phyloP scores from a whole-genome alignment of 1,140 invertebrate genomes.

The Pygmarrhopalites habei region DNA sequence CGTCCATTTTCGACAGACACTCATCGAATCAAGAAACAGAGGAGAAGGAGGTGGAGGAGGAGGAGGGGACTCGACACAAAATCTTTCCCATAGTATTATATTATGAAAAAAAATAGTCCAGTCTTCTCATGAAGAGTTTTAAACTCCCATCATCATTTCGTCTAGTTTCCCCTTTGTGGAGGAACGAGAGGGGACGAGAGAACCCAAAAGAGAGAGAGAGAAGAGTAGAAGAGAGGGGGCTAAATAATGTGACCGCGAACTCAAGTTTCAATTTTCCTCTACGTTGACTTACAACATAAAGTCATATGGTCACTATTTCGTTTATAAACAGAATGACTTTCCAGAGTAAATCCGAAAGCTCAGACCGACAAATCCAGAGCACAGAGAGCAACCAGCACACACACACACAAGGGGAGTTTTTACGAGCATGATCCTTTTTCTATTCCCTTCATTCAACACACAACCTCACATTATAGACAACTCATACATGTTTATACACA shows the following conservation, averaged over 20 bases:
- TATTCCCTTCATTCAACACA: no score
- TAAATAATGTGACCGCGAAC: conserved; percentile 33
- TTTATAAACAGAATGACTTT: conserved; percentile 14
- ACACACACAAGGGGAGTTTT: conserved; percentile 22
- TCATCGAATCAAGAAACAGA: neutral
- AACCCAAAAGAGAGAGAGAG: no score
- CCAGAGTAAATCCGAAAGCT: neutral
- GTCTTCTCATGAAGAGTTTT: conserved; percentile 10
- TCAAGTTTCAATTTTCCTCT: conserved; percentile 37
- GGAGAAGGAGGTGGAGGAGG: neutral
- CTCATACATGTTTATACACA: no score
- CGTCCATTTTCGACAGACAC: no score
- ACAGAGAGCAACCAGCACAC: no score
- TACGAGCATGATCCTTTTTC: conserved; percentile 1
- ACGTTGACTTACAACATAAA: conserved; percentile 34
- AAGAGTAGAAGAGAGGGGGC: no score
- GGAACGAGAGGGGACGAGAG: no score
- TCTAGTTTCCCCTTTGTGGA: no score
- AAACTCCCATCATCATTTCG: conserved; percentile 15
- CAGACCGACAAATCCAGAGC: neutral
- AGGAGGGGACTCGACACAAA: neutral
- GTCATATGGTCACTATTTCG: conserved; percentile 28
- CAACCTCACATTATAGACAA: no score
- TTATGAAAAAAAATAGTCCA: neutral
- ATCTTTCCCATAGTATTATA: neutral